Evolutionary conservation across 2,888 invertebrate genomes (phyloP).

Genomic region (Octodonta nipae): DNA sequence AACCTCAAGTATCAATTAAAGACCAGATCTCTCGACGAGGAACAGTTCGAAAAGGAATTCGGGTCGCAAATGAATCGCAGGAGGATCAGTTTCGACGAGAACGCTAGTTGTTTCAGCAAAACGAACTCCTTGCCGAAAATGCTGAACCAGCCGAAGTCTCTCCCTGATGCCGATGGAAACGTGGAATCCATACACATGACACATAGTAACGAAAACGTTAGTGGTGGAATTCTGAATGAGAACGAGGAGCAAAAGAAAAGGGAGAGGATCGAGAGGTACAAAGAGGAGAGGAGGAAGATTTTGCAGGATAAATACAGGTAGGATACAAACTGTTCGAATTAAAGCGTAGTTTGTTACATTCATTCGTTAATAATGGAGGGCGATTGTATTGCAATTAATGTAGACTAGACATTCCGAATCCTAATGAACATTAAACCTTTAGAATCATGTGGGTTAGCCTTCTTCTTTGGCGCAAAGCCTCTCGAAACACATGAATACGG

Average conservation of each 20-base stretch:
- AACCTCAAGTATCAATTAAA: constrained; percentile 48
- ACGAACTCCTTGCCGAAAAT: constrained; percentile 44
- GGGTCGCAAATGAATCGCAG: constrained; percentile 33
- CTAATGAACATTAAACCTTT: too few species aligned
- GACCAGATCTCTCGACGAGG: constrained; percentile 59
- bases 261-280: constrained; percentile 79
- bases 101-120: constrained; percentile 19
- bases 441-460: too few species aligned
- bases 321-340: too few species aligned
- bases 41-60: constrained; percentile 58
- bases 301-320: constrained; percentile 63
- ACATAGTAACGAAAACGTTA: constrained; percentile 28
- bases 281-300: constrained; percentile 76
- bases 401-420: too few species aligned
- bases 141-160: constrained; percentile 43
- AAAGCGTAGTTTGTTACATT: too few species aligned
- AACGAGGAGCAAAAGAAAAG: constrained; percentile 44
- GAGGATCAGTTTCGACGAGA: constrained; percentile 46
- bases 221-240: constrained; percentile 9
- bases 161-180: constrained; percentile 34
- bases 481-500: too few species aligned
- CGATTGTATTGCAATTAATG: too few species aligned
- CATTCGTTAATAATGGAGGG: too few species aligned
- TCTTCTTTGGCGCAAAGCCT: too few species aligned
- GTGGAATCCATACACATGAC: constrained; percentile 26